Conservation (phyloP, 2,888 invertebrate genomes). For the Tiphia femorata region DNA sequence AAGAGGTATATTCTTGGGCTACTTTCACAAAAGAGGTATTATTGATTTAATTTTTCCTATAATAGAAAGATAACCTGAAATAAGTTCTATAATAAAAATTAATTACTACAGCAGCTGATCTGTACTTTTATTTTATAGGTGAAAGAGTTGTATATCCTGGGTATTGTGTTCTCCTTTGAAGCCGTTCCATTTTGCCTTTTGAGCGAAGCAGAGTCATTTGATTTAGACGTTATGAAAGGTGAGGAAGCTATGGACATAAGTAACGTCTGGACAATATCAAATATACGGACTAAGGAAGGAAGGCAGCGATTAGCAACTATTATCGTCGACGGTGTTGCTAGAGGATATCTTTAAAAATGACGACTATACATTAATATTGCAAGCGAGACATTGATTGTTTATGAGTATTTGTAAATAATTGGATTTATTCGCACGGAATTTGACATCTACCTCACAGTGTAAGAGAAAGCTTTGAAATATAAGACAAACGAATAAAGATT, state of each 20-base stretch:
- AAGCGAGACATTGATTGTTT: neutral
- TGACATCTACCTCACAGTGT: no score
- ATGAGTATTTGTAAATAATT: neutral
- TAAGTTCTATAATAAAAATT: neutral
- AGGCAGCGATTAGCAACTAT: constrained; percentile 75
- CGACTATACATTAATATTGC: neutral
- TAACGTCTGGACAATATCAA: constrained; percentile 76
- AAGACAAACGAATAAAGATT: constrained; percentile 11
- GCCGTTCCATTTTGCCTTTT: constrained; percentile 73
- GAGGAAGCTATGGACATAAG: constrained; percentile 73
- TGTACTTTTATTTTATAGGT: constrained; percentile 54
- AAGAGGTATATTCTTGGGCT: constrained; percentile 71
- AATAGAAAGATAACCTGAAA: no score
- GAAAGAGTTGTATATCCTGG: constrained; percentile 72
- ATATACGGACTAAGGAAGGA: constrained; percentile 74
- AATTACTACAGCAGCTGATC: neutral
- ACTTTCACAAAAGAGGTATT: constrained; percentile 70
- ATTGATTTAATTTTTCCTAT: neutral
- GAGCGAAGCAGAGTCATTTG: constrained; percentile 73
- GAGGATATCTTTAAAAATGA: constrained; percentile 71
- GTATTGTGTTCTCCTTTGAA: constrained; percentile 75
- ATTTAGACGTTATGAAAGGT: constrained; percentile 73
- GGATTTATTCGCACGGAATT: no score
- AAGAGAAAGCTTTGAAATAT: neutral
- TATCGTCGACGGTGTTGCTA: constrained; percentile 76